Base-by-base conservation (phyloP, 2,888 invertebrate species). In the Megamerina dolium region DNA sequence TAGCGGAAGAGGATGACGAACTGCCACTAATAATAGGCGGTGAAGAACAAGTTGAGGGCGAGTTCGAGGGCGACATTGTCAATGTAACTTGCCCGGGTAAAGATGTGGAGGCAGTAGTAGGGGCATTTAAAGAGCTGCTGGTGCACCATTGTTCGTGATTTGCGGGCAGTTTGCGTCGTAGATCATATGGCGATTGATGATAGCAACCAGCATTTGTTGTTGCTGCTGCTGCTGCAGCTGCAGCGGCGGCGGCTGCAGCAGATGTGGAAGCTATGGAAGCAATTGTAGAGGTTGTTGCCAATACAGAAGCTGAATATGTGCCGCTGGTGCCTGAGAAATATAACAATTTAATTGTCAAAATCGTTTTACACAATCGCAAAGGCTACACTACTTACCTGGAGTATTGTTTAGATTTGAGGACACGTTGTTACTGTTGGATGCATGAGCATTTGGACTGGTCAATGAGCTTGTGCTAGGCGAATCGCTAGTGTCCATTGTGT, bases 161-260 rank as follows among this genome's bases (percentile, higher is more conserved):
- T 31, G 60, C 52, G 38, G 65, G 61, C 52, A 70, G 87, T 74
- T 92, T 92, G 59, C 91, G 79, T 50, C 92, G 79, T 64, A 92
- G 75, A 71, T 92, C 92, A 68, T 92, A 92, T 3, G 92, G 92
- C 54, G 90, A 87, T 70, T 89, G 89, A 72, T 91, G 90, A 53
- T 76, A 77, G 49, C 63, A 66, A 36, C 61, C 55, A 19, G 52
- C 33, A 10, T 52, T 75, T 72, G 74, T 75, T 34, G 55, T 43
- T 16, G 55, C 45, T 38, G 51, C 49, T 27, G 56, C 42, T 42
- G 42, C 36, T 26, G 36, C 42, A 42, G 33, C 39, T 23, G 52
- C 48, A 17, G 54, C 51, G n/a, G 57, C 47, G 13, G 55, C 51
- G 20, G 51, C 42, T 13, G 47, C 38, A 9, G 54, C 44, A 20